phyloP scores from a whole-genome alignment of 1,140 invertebrate species.

The Chionoecetes opilio region DNA sequence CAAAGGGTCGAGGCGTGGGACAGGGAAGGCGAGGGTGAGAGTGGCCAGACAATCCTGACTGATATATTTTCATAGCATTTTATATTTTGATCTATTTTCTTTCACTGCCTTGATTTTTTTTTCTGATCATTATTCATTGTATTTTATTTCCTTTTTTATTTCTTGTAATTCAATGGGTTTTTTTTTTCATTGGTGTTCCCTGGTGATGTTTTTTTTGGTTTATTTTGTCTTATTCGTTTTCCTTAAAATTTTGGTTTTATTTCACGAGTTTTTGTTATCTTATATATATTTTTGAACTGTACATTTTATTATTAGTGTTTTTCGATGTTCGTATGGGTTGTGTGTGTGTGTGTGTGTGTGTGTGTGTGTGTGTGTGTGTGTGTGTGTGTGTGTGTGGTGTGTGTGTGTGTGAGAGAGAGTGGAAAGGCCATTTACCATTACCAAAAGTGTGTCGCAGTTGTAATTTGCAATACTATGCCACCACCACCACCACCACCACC shows the following conservation, averaged over 20 bases:
- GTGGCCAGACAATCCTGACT: background rate
- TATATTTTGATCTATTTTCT: no score
- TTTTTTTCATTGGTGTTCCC: background rate
- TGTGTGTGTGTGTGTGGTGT: constrained; percentile 22
- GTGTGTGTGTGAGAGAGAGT: constrained; percentile 3
- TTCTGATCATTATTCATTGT: no score
- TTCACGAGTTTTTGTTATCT: no score
- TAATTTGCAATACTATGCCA: background rate
- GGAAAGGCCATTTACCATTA: background rate
- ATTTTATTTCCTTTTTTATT: background rate
- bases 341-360: background rate
- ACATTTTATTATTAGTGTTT: background rate
- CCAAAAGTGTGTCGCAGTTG: background rate
- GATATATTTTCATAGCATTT: no score
- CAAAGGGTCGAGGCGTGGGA: background rate
- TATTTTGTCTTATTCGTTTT: background rate
- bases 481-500: background rate
- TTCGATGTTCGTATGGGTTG: background rate
- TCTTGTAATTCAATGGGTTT: background rate
- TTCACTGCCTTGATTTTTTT: no score
- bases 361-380: constrained; percentile 27
- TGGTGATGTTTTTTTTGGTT: background rate
- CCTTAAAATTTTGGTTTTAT: no score
- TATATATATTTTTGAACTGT: background rate
- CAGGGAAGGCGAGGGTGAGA: background rate